Evolutionary conservation across 1,140 invertebrate species (phyloP).

Genomic region (Harpegnathos saltator): DNA sequence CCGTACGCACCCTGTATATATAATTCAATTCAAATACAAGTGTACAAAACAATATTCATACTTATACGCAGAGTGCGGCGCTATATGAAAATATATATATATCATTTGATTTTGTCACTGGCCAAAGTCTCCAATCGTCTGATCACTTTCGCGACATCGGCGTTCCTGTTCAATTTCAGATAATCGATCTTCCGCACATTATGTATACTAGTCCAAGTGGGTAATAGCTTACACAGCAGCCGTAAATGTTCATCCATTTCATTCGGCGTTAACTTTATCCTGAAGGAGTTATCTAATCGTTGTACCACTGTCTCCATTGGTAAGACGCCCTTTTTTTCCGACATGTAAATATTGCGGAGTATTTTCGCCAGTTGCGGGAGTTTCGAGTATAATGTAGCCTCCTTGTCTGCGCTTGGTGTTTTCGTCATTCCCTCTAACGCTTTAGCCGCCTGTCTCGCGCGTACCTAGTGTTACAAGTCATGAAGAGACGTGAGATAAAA

Average conservation of each 20-base stretch:
- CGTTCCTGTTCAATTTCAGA: conserved; percentile 90
- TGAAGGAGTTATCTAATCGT: conserved; percentile 93
- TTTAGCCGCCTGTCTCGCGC: conserved; percentile 95
- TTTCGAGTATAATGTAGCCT: conserved; percentile 90
- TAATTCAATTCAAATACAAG: too few relatives aligned
- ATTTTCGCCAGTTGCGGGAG: conserved; percentile 94
- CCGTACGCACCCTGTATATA: too few relatives aligned
- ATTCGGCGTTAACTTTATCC: conserved; percentile 88
- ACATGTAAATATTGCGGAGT: conserved; percentile 93
- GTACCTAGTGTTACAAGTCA: conserved; percentile 87
- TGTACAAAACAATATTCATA: too few relatives aligned
- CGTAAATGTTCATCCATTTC: conserved; percentile 92
- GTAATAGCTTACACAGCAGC: conserved; percentile 90
- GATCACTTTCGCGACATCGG: conserved; percentile 88
- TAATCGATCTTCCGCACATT: conserved; percentile 91
- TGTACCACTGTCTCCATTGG: conserved; percentile 91
- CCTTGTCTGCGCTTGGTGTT: conserved; percentile 90
- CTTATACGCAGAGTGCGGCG: too few relatives aligned
- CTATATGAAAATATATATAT: background rate
- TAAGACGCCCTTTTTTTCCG: conserved; percentile 94
- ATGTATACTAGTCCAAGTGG: conserved; percentile 91
- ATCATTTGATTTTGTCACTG: conserved; percentile 81
- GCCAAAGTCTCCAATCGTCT: conserved; percentile 88
- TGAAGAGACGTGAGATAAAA: background rate
- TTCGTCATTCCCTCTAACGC: conserved; percentile 93